A percentile compares a stretch with the other conserved stretches of the same genome.
These are phyloP conservation scores for Leucosticte australis DNA, from an alignment of 2,113 vertebrate species.

Conservation along the genomic window DNA sequence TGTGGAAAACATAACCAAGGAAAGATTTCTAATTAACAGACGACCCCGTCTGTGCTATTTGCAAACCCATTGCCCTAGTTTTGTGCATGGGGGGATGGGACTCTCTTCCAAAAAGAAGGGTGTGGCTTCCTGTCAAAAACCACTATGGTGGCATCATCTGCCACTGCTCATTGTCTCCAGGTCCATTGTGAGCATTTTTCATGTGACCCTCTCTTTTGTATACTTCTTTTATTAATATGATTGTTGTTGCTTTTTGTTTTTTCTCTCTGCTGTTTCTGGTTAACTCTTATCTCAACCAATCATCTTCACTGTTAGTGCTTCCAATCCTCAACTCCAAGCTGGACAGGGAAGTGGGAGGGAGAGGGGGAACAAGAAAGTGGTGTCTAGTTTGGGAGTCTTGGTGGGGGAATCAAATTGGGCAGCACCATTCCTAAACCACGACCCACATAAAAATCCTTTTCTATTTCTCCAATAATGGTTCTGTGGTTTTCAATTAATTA, in stretches of 20 bases:
- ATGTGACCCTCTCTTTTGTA: neutral
- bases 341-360: neutral
- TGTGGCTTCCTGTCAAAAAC: neutral
- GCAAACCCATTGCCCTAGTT: neutral
- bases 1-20: neutral
- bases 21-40: neutral
- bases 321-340: neutral
- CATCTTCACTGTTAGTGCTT: neutral
- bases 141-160: accelerated
- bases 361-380: neutral
- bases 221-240: neutral
- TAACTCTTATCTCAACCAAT: neutral
- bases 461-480: neutral
- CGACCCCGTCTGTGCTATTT: neutral
- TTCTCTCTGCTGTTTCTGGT: neutral
- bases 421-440: neutral
- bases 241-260: neutral
- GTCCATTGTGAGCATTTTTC: neutral
- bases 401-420: neutral
- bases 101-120: neutral
- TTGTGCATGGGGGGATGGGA: accelerated
- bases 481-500: neutral
- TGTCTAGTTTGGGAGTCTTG: neutral
- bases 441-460: neutral
- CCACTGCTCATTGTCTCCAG: neutral